Percentiles rank a stretch among this genome's conserved stretches.
Evolutionary conservation across 2,888 invertebrate genomes (phyloP).

Genomic region (Nephrotoma appendiculata): DNA sequence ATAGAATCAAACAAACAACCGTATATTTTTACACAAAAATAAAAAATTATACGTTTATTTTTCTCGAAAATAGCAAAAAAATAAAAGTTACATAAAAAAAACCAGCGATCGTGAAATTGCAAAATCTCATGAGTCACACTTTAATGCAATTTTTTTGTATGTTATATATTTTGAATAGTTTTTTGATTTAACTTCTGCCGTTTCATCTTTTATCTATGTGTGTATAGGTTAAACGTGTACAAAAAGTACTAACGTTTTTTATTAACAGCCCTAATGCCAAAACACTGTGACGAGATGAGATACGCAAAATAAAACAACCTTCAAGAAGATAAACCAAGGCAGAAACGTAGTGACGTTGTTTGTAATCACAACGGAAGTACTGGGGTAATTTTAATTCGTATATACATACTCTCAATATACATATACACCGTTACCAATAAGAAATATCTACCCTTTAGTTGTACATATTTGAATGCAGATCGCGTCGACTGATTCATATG

Average conservation of each 20-base stretch:
- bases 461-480: background rate
- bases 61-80: background rate
- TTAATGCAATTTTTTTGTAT: background rate
- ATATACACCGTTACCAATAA: background rate
- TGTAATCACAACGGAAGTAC: background rate
- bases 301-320: background rate
- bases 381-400: background rate
- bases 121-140: constrained; percentile 4
- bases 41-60: background rate
- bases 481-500: background rate
- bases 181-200: background rate
- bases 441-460: background rate
- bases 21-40: background rate
- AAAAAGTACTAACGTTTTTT: background rate
- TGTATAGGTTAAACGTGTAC: background rate
- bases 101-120: constrained; percentile 3
- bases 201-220: background rate
- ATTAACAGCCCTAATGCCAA: background rate
- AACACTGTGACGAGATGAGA: background rate
- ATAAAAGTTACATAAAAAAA: background rate
- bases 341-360: background rate
- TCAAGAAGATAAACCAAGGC: background rate
- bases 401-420: background rate
- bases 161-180: background rate
- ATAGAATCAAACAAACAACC: background rate